Evolutionary conservation across 2,113 vertebrate species (phyloP), one percentile per base, ranked within the genome.

Genomic region (Austrofundulus limnaeus): DNA sequence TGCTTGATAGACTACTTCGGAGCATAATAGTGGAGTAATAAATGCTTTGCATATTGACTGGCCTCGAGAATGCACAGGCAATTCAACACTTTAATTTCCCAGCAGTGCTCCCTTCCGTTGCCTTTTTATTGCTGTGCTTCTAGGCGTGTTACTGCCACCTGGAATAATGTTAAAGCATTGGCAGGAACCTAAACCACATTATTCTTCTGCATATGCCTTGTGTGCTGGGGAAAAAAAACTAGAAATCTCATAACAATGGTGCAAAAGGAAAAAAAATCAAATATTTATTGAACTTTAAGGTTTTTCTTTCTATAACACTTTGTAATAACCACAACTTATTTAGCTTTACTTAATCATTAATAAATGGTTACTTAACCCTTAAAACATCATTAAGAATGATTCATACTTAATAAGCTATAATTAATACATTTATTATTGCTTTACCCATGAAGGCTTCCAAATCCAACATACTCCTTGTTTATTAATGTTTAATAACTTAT

Each of bases 11-110:
- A 58, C 28, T 42, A 53, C 65, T 68, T 46, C 51, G n/a, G 43
- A 34, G 38, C 51, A 17, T 37, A n/a, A 58, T 17, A 64, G 68
- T n/a, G 19, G 52, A 46, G 28, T 62, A 57, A 68, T 57, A 39
- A 51, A 24, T 21, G 34, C 45, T 48, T 12, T 24, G 37, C 60
- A 75, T 64, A 49, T 21, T 23, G 54, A 39, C 37, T 63, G 47
- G 20, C 41, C 39, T 52, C 1, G 2, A 37, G 46, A 50, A 45
- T 47, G 55, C 34, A 11, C 37, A 37, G 45, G 20, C 60, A 58
- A 34, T 14, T 50, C n/a, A 58, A 52, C 31, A 38, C 41, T 65
- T 62, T 62, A 52, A 62, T 63, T 63, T 58, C 69, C 54, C 15
- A 64, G 60, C 39, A 63, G 45, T 52, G 56, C 60, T 63, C 38